Evolutionary conservation across 37 sponge, comb jelly and placozoan species (phyloP), one percentile per base, ranked within the genome.

Genomic region (Mnemiopsis leidyi): DNA sequence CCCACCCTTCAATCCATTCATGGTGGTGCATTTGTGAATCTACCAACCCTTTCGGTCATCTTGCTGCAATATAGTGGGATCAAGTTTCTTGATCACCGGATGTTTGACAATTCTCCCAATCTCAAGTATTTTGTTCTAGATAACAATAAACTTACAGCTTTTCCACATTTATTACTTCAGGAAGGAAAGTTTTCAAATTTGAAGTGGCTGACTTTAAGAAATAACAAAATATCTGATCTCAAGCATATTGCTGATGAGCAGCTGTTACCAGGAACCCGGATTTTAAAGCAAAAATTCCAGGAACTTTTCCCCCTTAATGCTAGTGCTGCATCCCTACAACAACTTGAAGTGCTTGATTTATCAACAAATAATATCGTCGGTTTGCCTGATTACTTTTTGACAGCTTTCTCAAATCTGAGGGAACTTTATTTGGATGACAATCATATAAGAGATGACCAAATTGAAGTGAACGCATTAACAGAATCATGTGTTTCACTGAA

Each of bases 331-430:
- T 1, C 35, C 16, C 33, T 77, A 77, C 79, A 33, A 34, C 20
- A 26, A 34, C 79, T 77, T 77, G 79, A 77, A 77, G 16, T 32
- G 18, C 32, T 77, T 16, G 32, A 77, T 77, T 34, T 77, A 32
- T 77, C 79, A 20, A 36, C 36, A 77, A 77, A 77, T 32, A 33
- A 36, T 3, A 16, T 77, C 0, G 1, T 31, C 1, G 36, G 36
- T 33, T 77, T 77, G 33, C 79, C 79, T 34, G 79, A 26, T 16
- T 34, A 32, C 26, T 77, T 77, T 77, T 77, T 77, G 36, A 77
- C 79, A 34, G 79, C 79, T 34, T 77, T 77, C 9, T 18, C 32
- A 32, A 77, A 36, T 7, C 36, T 77, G 18, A 26, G 33, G 18
- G 32, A 77, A 13, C 26, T 77, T 34, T 77, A 33, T 32, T 32